Evolutionary conservation across 2,888 invertebrate species (phyloP).

Genomic region (Lasioglossum morio): DNA sequence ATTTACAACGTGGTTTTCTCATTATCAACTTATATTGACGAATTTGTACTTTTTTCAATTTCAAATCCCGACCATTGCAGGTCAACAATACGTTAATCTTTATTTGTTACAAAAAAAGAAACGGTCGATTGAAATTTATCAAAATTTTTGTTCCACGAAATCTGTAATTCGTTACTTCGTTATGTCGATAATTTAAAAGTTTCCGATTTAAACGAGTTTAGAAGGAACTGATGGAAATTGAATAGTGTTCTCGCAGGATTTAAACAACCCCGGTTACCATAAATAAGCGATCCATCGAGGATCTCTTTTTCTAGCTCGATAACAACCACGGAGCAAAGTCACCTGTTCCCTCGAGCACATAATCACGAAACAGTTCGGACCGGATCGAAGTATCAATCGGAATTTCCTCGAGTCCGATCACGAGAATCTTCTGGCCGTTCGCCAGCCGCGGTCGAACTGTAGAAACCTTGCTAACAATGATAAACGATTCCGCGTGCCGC

Average conservation of each 20-base stretch:
- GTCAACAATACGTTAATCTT: too few species aligned
- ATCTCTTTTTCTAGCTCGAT: neutral
- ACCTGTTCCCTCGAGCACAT: conserved; percentile 26
- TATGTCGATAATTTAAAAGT: too few species aligned
- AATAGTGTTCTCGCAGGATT: neutral
- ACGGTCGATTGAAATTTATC: too few species aligned
- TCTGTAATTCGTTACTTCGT: too few species aligned
- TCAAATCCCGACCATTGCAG: too few species aligned
- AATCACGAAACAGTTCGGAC: conserved; percentile 16
- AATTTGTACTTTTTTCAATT: too few species aligned
- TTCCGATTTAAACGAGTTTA: neutral
- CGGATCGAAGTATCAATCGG: conserved; percentile 41
- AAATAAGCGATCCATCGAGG: neutral
- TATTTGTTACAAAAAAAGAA: too few species aligned
- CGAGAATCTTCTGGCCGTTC: conserved; percentile 47
- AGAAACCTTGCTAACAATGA: conserved; percentile 49
- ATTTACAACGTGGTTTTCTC: neutral
- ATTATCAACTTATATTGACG: too few species aligned
- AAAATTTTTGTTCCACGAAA: too few species aligned
- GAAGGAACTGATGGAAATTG: neutral
- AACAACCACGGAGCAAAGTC: neutral
- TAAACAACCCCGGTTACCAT: neutral
- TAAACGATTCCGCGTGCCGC: conserved; percentile 39
- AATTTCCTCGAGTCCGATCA: conserved; percentile 39
- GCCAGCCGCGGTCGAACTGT: conserved; percentile 48